Base-by-base conservation (phyloP, 2,797 vertebrate species). In the Rhyacichthys aspro region DNA sequence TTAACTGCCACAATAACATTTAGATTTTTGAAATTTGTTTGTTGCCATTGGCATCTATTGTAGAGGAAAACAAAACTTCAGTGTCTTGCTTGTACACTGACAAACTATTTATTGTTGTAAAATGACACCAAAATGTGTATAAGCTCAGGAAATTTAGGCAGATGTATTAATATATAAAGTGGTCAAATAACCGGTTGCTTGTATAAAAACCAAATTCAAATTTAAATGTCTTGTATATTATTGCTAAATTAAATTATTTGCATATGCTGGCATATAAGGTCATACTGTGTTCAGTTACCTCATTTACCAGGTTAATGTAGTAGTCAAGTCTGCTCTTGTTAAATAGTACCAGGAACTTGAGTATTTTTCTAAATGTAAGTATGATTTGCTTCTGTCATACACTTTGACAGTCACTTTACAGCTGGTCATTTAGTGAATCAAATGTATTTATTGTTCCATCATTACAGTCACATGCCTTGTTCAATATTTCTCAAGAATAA, bases 81-180 rank as follows among this genome's bases (percentile, higher is more conserved):
- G 57, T 62, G 55, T 78, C 58, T 12, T 45, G 42, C 59, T 59
- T 59, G 33, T 53, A 15, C 19, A 33, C 9, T 48, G 44, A 50
- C 42, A n/a, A 49, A 44, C 84, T 78, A 64, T 67, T 63, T 77
- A 18, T 62, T 59, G 12, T 55, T 74, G 69, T 74, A 39, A n/a
- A 18, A 57, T 66, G 67, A 72, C 59, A 87, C 82, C 83, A 85
- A 85, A 81, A 74, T 81, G 68, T 57, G 48, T 58, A 66, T 37
- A 41, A 67, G 67, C 90, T 91, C 90, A 90, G 90, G 89, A 90
- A 90, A 64, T 71, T 37, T 53, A 74, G 15, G 67, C 37, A 73
- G 49, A 76, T 70, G 58, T 84, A 78, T 73, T 71, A 81, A 78
- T 86, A 79, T 75, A 78, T 82, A 8, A 75, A 74, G 58, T 37